phyloP scores from a whole-genome alignment of 2,113 vertebrate genomes.

The Chloebia gouldiae region DNA sequence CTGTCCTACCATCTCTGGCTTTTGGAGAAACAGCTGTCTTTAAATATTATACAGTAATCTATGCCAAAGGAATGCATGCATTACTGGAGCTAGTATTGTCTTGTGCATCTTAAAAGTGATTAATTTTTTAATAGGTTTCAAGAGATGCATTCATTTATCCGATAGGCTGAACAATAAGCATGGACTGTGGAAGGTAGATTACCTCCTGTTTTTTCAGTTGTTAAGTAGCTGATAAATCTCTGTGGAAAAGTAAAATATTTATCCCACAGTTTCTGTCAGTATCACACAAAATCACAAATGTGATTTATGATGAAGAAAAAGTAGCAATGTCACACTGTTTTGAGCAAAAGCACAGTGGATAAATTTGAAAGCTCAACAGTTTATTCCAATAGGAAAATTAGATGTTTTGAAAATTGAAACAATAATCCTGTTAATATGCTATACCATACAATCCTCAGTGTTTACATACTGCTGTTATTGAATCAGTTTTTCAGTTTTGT shows the following conservation, averaged over 20 bases:
- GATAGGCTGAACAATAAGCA: slow-evolving; percentile 9
- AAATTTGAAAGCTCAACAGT: neutral
- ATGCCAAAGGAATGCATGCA: slow-evolving; percentile 23
- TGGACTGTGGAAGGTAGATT: neutral
- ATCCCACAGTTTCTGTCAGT: neutral
- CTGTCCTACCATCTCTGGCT: neutral
- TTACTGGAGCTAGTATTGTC: neutral
- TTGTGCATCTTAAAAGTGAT: slow-evolving; percentile 28
- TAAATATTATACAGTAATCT: slow-evolving; percentile 14
- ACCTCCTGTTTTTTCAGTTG: neutral
- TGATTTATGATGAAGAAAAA: neutral
- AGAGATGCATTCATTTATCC: slow-evolving; percentile 8
- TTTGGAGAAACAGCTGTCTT: slow-evolving; percentile 49
- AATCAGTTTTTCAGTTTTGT: neutral
- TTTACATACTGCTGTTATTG: neutral
- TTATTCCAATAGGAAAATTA: neutral
- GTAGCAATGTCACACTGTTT: neutral
- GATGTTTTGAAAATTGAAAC: neutral
- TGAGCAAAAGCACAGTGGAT: neutral
- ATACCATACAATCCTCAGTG: neutral
- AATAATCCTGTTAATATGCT: neutral
- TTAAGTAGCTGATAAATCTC: neutral
- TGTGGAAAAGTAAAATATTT: slow-evolving; percentile 6
- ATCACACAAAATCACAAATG: neutral
- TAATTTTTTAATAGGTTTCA: slow-evolving; percentile 20